Conservation (phyloP, 2,113 vertebrate species). For the Ophiodon elongatus region DNA sequence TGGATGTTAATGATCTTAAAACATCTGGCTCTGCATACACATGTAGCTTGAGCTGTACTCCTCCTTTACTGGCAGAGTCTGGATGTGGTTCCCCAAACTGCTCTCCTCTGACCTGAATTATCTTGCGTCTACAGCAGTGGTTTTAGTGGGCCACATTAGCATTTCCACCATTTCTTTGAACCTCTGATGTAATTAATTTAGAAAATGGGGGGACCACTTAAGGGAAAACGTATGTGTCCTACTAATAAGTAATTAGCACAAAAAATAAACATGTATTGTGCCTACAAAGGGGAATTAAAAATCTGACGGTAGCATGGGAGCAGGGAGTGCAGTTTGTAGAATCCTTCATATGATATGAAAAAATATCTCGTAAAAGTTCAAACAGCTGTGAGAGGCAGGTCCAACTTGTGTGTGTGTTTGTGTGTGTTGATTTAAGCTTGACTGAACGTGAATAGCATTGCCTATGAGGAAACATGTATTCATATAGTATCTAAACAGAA, state of each 20-base stretch:
- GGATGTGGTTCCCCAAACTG: conserved; percentile 30
- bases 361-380: conserved; percentile 24
- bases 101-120: conserved; percentile 73
- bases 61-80: conserved; percentile 27
- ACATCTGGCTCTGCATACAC: conserved; percentile 53
- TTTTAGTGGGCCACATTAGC: conserved; percentile 74
- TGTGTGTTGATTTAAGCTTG: background rate
- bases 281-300: conserved; percentile 42
- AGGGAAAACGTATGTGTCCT: conserved; percentile 68
- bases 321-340: conserved; percentile 16
- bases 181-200: conserved; percentile 74
- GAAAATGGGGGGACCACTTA: conserved; percentile 63
- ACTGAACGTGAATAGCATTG: background rate
- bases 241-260: conserved; percentile 71
- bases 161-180: conserved; percentile 68
- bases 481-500: background rate
- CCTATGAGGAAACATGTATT: background rate
- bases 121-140: conserved; percentile 39
- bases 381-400: conserved; percentile 16
- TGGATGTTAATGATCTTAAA: conserved; percentile 57
- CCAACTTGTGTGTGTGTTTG: background rate
- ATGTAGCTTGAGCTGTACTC: conserved; percentile 24
- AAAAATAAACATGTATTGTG: conserved; percentile 56
- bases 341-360: conserved; percentile 6
- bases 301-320: conserved; percentile 17